phyloP scores from a whole-genome alignment of 92 coral and sea anemone species.

The Blastomussa wellsi region DNA sequence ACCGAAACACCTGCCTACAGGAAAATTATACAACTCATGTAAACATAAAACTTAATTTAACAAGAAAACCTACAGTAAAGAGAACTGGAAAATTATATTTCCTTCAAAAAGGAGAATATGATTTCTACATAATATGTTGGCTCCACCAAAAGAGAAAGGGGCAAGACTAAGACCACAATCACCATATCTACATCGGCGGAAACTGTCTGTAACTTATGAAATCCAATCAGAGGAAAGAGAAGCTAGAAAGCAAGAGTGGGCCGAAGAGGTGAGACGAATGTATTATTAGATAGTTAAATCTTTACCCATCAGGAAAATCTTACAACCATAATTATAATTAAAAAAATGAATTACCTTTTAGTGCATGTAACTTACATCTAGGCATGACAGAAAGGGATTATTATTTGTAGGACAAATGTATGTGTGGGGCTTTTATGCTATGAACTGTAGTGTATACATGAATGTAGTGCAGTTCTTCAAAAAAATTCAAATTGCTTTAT shows the following conservation, averaged over 20 bases:
- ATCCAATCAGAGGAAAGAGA: conserved; percentile 9
- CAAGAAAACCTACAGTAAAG: neutral
- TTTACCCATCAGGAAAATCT: neutral
- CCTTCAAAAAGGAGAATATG: neutral
- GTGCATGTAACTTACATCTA: neutral
- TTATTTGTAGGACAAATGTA: neutral
- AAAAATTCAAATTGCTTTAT: too few relatives aligned
- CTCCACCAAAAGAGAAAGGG: conserved; percentile 21
- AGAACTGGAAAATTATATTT: neutral
- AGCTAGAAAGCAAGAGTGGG: conserved; percentile 18
- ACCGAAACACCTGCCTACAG: conserved; percentile 19
- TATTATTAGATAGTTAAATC: neutral
- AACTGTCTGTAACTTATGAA: conserved; percentile 9
- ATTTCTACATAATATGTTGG: neutral
- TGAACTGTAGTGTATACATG: too few relatives aligned
- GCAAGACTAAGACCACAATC: neutral
- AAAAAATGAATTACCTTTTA: neutral
- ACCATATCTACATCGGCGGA: conserved; percentile 10
- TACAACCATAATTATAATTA: neutral
- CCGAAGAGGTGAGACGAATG: conserved; percentile 1
- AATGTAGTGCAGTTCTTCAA: too few relatives aligned
- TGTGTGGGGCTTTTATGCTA: neutral
- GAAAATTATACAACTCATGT: neutral
- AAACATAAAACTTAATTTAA: neutral
- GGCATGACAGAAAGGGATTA: neutral